Evolutionary conservation across 2,888 invertebrate genomes (phyloP), one percentile per base, ranked within the genome.

Genomic region (Halictus ligatus): DNA sequence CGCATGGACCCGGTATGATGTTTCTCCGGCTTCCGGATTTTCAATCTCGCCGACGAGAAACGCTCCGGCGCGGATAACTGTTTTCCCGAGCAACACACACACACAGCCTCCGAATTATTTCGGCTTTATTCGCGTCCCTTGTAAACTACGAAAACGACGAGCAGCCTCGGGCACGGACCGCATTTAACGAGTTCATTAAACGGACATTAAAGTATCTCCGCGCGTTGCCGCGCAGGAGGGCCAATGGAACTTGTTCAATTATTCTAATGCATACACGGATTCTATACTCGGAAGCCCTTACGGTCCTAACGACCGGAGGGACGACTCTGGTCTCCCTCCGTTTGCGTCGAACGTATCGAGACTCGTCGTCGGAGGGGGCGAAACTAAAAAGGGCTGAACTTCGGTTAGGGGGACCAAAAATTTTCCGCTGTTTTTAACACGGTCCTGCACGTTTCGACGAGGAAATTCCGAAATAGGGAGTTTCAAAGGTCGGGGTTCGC

Each of bases 111-210:
- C 40, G 60, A 81, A 72, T 72, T 50, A 64, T 81, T 71, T 69
- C 60, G 7, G 40, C 43, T 40, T 40, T 50, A 21, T 13, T 18
- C 43, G 29, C 21, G 50, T 60, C 25, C 21, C 48, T 40, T 2
- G 50, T 67, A 43, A 40, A 69, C 10, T 69, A 21, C 43, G 21
- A n/a, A 40, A 69, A 69, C 40, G 29, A 40, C 40, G 69, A 40
- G 21, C 40, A 21, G 58, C 21, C 58, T 46, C 48, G 15, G 58
- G 54, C 46, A 78, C 50, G 18, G 50, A 43, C 21, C 48, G 81
- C 67, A 80, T 83, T 83, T 85, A 88, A 88, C 54, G 73, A 83
- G 75, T 80, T 86, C 78, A 76, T 88, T 88, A 83, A 81, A 80
- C 81, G 58, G 50, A 43, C 79, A 75, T 87, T 87, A 88, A 85